phyloP scores from a whole-genome alignment of 2,113 vertebrate genomes.

The Prionailurus viverrinus region DNA sequence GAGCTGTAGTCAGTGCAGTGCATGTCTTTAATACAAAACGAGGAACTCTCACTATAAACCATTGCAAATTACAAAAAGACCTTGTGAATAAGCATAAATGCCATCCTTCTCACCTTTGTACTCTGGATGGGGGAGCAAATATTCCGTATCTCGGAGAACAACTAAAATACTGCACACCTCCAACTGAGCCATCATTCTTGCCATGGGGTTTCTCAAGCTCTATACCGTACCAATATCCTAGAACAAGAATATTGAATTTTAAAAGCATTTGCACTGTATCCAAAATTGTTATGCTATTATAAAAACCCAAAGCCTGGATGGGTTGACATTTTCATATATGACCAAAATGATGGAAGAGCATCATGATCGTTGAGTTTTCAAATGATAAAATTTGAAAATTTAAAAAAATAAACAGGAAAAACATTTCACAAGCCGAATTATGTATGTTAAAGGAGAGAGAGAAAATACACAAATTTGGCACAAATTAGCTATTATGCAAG shows the following conservation, averaged over 20 bases:
- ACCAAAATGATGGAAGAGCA: neutral
- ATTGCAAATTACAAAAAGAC: neutral
- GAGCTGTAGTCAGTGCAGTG: neutral
- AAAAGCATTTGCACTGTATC: neutral
- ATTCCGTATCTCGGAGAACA: constrained; percentile 96
- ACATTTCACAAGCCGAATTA: constrained; percentile 5
- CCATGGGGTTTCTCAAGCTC: constrained; percentile 96
- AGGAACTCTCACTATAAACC: neutral
- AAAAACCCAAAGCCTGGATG: neutral
- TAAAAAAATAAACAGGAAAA: constrained; percentile 38
- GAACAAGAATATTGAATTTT: constrained; percentile 29
- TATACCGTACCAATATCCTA: constrained; percentile 97
- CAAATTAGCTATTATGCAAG: constrained; percentile 11
- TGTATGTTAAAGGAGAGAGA: constrained; percentile 41
- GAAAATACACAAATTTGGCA: constrained; percentile 19
- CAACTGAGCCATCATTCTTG: constrained; percentile 97
- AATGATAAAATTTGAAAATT: constrained; percentile 58
- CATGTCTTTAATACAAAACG: neutral
- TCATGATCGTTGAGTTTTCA: constrained; percentile 18
- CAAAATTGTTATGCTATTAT: neutral
- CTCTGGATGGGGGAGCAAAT: constrained; percentile 96
- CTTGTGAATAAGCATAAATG: neutral
- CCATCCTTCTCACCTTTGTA: constrained; percentile 92
- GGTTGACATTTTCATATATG: constrained; percentile 32
- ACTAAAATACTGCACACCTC: constrained; percentile 95